These are phyloP conservation scores for Connochaetes taurinus DNA, from an alignment of 2,113 vertebrate species.

Conservation along the genomic window DNA sequence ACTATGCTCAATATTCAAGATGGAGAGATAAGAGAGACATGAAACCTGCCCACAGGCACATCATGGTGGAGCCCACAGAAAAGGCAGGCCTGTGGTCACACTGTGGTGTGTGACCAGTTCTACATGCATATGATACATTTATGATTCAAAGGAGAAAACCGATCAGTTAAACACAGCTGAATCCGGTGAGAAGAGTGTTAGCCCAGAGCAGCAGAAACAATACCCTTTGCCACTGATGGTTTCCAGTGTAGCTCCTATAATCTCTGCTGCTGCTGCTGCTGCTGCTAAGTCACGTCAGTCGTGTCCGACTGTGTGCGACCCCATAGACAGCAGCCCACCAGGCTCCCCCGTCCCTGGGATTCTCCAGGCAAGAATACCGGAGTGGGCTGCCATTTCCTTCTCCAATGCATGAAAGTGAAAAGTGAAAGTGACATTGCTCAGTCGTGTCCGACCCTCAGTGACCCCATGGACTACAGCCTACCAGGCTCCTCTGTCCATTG, in stretches of 20 bases:
- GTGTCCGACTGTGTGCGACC: no score
- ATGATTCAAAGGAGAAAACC: not conserved
- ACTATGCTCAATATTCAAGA: not conserved
- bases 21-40: not conserved
- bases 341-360: no score
- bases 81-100: not conserved
- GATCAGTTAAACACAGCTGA: not conserved
- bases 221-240: rapidly evolving
- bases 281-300: no score
- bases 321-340: no score
- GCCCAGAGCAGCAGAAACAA: not conserved
- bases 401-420: no score
- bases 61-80: rapidly evolving
- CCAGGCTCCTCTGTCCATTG: no score
- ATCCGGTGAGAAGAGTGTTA: not conserved
- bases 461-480: no score
- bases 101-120: rapidly evolving
- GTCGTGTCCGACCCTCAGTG: rapidly evolving
- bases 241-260: not conserved
- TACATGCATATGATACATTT: not conserved
- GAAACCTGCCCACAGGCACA: rapidly evolving
- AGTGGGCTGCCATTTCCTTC: no score
- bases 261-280: no score
- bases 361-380: no score
- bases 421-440: no score